phyloP scores from a whole-genome alignment of 2,113 vertebrate species.

The Anseranas semipalmata region DNA sequence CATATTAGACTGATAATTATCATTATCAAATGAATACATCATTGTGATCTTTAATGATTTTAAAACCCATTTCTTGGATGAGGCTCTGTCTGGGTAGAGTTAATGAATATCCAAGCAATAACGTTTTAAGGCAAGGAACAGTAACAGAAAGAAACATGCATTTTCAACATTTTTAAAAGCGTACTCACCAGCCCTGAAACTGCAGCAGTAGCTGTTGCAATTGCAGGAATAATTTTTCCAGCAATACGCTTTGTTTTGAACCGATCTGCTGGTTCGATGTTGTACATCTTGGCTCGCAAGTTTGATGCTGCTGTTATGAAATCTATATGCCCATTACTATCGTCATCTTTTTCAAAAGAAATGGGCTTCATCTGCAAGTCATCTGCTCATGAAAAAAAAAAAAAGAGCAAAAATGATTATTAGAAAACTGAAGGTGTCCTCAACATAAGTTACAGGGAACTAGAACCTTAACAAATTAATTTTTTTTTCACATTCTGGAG shows the following conservation, averaged over 20 bases:
- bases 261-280: constrained; percentile 91
- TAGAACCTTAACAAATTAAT: neutral
- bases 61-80: neutral
- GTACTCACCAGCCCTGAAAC: constrained; percentile 92
- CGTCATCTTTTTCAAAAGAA: constrained; percentile 95
- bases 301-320: constrained; percentile 92
- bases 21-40: neutral
- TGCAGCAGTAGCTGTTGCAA: constrained; percentile 96
- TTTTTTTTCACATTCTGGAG: neutral
- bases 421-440: neutral
- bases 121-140: neutral
- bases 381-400: constrained; percentile 68
- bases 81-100: neutral
- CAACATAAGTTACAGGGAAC: neutral
- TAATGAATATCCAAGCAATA: neutral
- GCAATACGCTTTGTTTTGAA: constrained; percentile 97
- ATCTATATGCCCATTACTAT: constrained; percentile 92
- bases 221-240: constrained; percentile 97
- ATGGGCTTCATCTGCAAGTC: constrained; percentile 85
- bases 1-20: neutral
- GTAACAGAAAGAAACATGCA: neutral
- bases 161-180: neutral
- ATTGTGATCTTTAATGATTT: neutral
- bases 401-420: neutral
- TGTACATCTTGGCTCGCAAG: constrained; percentile 93